Conservation (phyloP, 2,113 vertebrate genomes). For the Grammomys dolichurus region DNA sequence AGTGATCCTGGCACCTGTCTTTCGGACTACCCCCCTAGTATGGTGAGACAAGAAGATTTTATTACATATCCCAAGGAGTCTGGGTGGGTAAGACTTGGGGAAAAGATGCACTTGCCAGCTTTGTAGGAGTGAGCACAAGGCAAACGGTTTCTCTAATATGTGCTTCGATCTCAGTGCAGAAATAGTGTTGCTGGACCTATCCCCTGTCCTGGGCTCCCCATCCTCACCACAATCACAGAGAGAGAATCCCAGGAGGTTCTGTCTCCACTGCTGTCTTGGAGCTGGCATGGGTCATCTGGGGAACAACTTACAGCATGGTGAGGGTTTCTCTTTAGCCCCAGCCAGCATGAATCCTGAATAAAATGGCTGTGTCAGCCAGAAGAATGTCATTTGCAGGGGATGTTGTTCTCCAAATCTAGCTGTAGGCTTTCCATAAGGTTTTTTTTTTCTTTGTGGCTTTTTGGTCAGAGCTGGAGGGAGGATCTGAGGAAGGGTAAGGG, state of each 20-base stretch:
- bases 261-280: not conserved
- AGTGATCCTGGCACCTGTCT: not conserved
- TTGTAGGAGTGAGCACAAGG: not conserved
- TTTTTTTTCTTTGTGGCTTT: slow-evolving; percentile 48
- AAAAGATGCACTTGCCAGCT: not conserved
- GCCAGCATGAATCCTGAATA: not conserved
- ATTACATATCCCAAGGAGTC: not conserved
- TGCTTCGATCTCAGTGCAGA: not conserved
- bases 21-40: not conserved
- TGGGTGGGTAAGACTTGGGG: not conserved
- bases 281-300: slow-evolving; percentile 63
- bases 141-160: not conserved
- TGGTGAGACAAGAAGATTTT: not conserved
- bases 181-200: not conserved
- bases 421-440: slow-evolving; percentile 41
- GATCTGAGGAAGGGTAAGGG: not conserved
- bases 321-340: slow-evolving; percentile 58
- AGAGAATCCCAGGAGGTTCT: not conserved
- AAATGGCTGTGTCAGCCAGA: slow-evolving; percentile 30
- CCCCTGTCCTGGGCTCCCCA: not conserved
- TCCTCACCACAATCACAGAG: not conserved
- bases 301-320: slow-evolving; percentile 53
- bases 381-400: slow-evolving; percentile 59
- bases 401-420: slow-evolving; percentile 27
- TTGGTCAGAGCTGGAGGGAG: not conserved